Conservation (phyloP, 2,797 vertebrate species). For the Channa striata region DNA sequence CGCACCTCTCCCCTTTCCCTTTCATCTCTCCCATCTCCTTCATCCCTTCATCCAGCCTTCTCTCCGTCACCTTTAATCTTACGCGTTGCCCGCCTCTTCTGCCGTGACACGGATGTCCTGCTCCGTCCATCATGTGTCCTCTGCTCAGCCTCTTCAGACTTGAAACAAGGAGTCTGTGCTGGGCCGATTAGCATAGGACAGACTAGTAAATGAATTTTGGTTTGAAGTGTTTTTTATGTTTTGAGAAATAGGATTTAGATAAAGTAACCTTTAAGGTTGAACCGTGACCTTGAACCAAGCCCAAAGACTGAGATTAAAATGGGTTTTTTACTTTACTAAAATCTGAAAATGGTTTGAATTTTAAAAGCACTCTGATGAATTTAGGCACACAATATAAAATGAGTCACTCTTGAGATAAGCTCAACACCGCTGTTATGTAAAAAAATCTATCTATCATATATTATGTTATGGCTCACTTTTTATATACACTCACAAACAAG, state of each 20-base stretch:
- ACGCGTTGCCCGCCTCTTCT: constrained; percentile 31
- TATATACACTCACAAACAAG: too few relatives aligned
- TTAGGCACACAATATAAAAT: too few relatives aligned
- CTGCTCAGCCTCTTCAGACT: constrained; percentile 38
- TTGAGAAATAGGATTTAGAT: neutral
- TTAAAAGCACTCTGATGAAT: too few relatives aligned
- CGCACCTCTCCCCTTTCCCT: constrained; percentile 56
- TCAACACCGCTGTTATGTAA: too few relatives aligned
- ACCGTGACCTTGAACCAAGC: neutral
- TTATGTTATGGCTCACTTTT: too few relatives aligned
- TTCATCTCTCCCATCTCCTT: constrained; percentile 65
- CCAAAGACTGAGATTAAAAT: neutral
- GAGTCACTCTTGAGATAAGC: too few relatives aligned
- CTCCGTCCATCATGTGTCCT: constrained; percentile 25
- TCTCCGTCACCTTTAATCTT: constrained; percentile 68
- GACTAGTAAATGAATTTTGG: neutral
- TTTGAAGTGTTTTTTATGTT: neutral
- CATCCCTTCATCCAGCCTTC: constrained; percentile 44
- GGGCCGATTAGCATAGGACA: neutral
- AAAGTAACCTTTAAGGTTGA: neutral
- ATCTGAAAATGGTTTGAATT: too few relatives aligned
- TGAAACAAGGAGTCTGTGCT: neutral
- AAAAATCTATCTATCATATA: too few relatives aligned
- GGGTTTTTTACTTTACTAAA: neutral
- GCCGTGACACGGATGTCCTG: constrained; percentile 30